Conservation (phyloP, 1,140 invertebrate genomes). For the Microplitis demolitor region DNA sequence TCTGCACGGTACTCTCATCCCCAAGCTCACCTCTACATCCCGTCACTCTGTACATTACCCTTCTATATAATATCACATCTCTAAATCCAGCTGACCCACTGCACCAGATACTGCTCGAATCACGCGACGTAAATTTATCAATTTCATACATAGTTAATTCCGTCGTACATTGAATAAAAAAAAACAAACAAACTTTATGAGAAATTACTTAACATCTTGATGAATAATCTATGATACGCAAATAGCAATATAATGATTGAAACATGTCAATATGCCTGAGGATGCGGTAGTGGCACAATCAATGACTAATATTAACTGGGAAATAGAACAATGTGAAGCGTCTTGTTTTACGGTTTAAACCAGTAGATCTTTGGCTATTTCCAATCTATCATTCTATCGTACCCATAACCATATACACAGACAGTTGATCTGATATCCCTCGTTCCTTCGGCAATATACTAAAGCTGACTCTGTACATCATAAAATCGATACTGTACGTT, state of each 20-base stretch:
- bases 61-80: neutral
- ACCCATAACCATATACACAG: neutral
- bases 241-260: constrained; percentile 12
- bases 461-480: constrained; percentile 26
- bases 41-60: neutral
- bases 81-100: too few relatives aligned
- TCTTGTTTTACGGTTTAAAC: neutral
- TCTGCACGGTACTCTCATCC: constrained; percentile 20
- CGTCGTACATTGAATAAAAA: too few relatives aligned
- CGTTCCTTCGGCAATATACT: neutral
- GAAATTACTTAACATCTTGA: too few relatives aligned
- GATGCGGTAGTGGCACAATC: neutral
- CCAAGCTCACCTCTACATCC: neutral
- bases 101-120: too few relatives aligned
- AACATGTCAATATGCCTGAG: neutral
- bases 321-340: constrained; percentile 5
- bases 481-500: constrained; percentile 43
- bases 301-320: neutral
- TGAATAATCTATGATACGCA: neutral
- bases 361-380: constrained; percentile 29
- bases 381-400: constrained; percentile 15
- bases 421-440: neutral
- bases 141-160: too few relatives aligned
- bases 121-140: too few relatives aligned
- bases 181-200: too few relatives aligned